Base-by-base conservation (phyloP, 2,113 vertebrate genomes). In the Thamnophis sirtalis region DNA sequence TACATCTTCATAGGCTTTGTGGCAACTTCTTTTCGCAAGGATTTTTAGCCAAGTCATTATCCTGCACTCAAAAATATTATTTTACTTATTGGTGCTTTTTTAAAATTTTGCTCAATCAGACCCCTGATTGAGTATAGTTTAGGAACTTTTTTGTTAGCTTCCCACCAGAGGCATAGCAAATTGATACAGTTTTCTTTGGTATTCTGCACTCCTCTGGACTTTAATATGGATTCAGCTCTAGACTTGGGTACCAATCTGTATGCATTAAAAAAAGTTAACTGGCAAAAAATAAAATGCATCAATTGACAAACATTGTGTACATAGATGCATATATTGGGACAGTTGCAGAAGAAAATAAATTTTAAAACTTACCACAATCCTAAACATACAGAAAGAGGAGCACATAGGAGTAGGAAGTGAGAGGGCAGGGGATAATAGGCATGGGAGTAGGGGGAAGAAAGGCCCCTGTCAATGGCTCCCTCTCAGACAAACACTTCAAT, bases 21-120 rank as follows among this genome's bases (percentile, higher is more conserved):
- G 80, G 87, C 85, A 60, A 28, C 92, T 88, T 95, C 93, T 87
- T 28, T 89, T 92, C 94, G 96, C 92, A 93, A 93, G 84, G 86
- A 93, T 84, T 85, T 94, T 95, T 84, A 93, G 24, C 89, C 26
- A 21, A 49, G 28, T 87, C 89, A 95, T 96, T 95, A 96, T 96
- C 94, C 86, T 53, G 87, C 10, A 94, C 86, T 51, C 94, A 96
- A 97, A 95, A 94, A 51, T 91, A 94, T 2, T 11, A 15, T 38
- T 84, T 68, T 89, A 92, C 58, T 84, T 93, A 60, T 21, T 92
- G 60, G 38, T 6, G 2, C 6, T 80, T 38, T 80, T 80, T 80
- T 19, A 73, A 43, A 43, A 43, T 89, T 86, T 86, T 89, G 92
- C 92, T 49, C 85, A 93, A 95, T 95, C 93, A 94, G 86, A 94